Percentiles rank a stretch among this genome's conserved stretches.
These are phyloP conservation scores for Euleptes europaea DNA, from an alignment of 2,113 vertebrate genomes.

Conservation along the genomic window DNA sequence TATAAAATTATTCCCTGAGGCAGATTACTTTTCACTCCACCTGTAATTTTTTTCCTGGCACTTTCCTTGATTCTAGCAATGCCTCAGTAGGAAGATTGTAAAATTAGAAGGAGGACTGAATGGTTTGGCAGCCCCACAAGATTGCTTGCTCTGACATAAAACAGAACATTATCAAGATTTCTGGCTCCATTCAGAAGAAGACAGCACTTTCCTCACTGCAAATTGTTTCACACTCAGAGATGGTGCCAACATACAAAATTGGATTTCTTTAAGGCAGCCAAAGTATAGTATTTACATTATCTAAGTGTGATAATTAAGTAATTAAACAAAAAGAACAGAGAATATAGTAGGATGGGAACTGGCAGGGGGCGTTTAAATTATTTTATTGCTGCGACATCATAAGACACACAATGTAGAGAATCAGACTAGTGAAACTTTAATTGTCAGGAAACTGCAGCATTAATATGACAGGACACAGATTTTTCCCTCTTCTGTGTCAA, in stretches of 20 bases:
- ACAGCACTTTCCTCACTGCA: slow-evolving; percentile 59
- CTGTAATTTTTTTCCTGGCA: neutral
- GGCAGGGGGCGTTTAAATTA: slow-evolving; percentile 31
- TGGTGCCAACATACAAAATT: slow-evolving; percentile 60
- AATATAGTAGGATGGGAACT: slow-evolving; percentile 31
- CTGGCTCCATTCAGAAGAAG: slow-evolving; percentile 55
- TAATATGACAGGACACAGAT: neutral
- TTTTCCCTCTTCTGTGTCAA: neutral
- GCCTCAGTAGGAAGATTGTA: slow-evolving; percentile 36
- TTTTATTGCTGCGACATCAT: slow-evolving; percentile 28
- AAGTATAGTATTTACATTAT: slow-evolving; percentile 71
- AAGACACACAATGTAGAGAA: neutral
- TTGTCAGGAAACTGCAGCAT: neutral
- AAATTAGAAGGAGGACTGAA: slow-evolving; percentile 17
- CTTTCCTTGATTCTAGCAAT: slow-evolving; percentile 42
- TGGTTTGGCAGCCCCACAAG: slow-evolving; percentile 26
- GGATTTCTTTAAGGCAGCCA: slow-evolving; percentile 44
- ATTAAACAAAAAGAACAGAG: slow-evolving; percentile 55
- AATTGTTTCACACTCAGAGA: slow-evolving; percentile 59
- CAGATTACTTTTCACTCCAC: neutral
- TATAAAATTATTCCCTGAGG: neutral
- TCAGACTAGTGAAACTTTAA: neutral
- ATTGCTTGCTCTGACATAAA: slow-evolving; percentile 45
- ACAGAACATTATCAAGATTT: slow-evolving; percentile 51
- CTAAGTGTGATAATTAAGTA: slow-evolving; percentile 64